Conservation (phyloP, 2,797 vertebrate species). For the Synanceia verrucosa region DNA sequence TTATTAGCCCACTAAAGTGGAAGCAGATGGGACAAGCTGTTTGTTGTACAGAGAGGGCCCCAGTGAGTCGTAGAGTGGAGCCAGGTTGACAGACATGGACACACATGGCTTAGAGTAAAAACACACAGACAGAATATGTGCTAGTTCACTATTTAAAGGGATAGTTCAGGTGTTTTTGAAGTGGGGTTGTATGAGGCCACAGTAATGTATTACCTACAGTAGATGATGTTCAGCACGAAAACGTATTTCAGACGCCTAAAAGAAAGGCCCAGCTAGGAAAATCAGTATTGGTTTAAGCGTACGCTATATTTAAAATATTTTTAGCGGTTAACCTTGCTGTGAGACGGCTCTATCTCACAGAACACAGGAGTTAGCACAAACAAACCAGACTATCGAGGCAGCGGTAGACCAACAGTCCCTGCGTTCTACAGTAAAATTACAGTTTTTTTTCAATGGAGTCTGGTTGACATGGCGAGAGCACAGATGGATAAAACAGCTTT, state of each 20-base stretch:
- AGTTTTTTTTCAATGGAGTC: background rate
- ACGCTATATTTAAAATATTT: background rate
- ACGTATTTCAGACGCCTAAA: background rate
- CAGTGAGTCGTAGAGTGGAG: conserved; percentile 36
- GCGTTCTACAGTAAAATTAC: background rate
- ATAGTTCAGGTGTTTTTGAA: background rate
- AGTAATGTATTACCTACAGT: background rate
- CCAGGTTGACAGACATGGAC: conserved; percentile 22
- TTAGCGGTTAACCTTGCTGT: background rate
- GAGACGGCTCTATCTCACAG: background rate
- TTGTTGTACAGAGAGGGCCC: conserved; percentile 34
- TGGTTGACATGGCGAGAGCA: background rate
- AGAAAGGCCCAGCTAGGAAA: background rate
- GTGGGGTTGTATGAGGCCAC: background rate
- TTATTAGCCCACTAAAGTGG: conserved; percentile 54
- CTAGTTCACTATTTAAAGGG: background rate
- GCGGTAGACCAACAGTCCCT: no score
- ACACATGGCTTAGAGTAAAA: conserved; percentile 1
- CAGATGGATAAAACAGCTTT: background rate
- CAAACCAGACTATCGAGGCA: no score
- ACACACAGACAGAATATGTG: background rate
- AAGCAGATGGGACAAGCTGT: conserved; percentile 63
- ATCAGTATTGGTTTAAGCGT: background rate
- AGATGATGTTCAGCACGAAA: background rate
- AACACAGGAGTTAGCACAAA: no score